phyloP scores from a whole-genome alignment of 1,140 invertebrate species.

The Brevipalpus yothersi region DNA sequence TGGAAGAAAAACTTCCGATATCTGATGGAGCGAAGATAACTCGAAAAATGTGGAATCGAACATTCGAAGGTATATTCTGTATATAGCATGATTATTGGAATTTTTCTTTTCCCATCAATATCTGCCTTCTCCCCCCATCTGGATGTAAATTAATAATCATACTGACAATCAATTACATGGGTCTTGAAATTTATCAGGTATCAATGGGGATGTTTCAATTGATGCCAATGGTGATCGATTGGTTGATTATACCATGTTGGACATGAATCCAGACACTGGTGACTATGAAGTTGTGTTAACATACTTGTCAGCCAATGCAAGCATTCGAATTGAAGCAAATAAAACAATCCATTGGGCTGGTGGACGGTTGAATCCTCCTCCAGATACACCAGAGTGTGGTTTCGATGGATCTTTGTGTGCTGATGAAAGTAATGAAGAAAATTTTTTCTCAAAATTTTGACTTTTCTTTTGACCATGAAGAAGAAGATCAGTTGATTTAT shows the following conservation, averaged over 20 bases:
- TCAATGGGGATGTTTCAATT: conserved; percentile 31
- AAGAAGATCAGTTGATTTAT: neutral
- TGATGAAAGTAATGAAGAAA: conserved; percentile 21
- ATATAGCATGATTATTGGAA: neutral
- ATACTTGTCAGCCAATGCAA: conserved; percentile 37
- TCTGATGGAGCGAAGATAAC: conserved; percentile 53
- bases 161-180: neutral
- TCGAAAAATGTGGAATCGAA: conserved; percentile 67
- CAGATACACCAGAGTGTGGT: conserved; percentile 65
- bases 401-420: conserved; percentile 68
- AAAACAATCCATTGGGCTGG: conserved; percentile 68
- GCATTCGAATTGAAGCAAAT: conserved; percentile 37
- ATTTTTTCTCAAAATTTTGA: neutral
- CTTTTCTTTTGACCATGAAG: neutral
- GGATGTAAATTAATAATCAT: neutral
- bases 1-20: conserved; percentile 43
- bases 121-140: too few species aligned
- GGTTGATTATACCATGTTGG: conserved; percentile 44
- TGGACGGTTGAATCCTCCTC: conserved; percentile 38
- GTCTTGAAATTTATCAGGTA: conserved; percentile 18
- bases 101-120: neutral
- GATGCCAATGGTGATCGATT: conserved; percentile 61
- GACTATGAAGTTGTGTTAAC: conserved; percentile 43
- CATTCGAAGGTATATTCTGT: conserved; percentile 38
- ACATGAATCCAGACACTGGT: conserved; percentile 24